Evolutionary conservation across 2,888 invertebrate species (phyloP), one percentile per base, ranked within the genome.

Genomic region (Mythimna impura): DNA sequence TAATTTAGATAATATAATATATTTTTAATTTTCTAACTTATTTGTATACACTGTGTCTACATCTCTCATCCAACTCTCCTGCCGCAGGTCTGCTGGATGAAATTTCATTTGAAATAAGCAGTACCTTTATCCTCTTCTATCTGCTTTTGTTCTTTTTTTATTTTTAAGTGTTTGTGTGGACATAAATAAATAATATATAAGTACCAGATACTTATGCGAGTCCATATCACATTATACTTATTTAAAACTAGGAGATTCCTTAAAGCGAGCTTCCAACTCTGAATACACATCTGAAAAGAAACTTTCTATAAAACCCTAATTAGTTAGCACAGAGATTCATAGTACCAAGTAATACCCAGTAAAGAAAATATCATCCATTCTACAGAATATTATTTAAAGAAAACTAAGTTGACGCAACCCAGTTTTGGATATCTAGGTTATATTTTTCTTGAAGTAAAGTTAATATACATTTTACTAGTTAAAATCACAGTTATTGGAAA

Each of bases 401-500:
- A 62, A 61, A 50, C 30, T 25, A 22, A 76, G 50, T 62, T 40
- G 17, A 66, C 47, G 20, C 25, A 63, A 77, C 62, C 30, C 20
- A 76, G 34, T 52, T 57, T 50, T 55, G 34, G 17, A 22, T 36
- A 58, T 50, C 30, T 12, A 12, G n/a, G 20, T 61, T 61, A 40
- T 65, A 34, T 62, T 77, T 68, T 68, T 57, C 17, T 12, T 40
- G 12, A 52, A 69, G 25, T 36, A 25, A 76, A 61, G 9, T 69
- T 57, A 30, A 52, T 36, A 57, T 61, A 55, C 12, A 54, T 67
- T 40, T 9, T 76, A 2, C 1, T 20, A 50, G 40, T 50, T 61
- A 61, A 55, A 76, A 57, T 69, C 43, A 54, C 68, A 47, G 52
- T n/a, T 66, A 60, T 43, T 66, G 43, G 3, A 17, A 34, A 75